phyloP scores from a whole-genome alignment of 2,888 invertebrate species.

The Ptilodon capucinus region DNA sequence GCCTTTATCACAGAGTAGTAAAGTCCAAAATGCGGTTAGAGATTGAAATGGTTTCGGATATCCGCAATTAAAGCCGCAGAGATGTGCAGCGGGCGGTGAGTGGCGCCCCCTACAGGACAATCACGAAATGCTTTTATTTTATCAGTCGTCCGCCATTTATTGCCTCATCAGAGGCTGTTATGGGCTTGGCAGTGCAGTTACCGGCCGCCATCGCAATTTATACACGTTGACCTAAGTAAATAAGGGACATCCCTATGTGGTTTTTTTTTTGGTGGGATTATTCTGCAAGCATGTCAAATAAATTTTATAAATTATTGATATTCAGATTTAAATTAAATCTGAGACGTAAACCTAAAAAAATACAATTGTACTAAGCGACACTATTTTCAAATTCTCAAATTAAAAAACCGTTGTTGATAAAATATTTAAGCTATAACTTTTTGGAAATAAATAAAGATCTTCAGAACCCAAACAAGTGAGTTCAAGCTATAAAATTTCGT shows the following conservation, averaged over 20 bases:
- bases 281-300: too few relatives aligned
- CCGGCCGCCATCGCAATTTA: conserved; percentile 36
- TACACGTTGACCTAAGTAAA: conserved; percentile 26
- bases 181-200: conserved; percentile 48
- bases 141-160: conserved; percentile 63
- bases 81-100: conserved; percentile 38
- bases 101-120: conserved; percentile 52
- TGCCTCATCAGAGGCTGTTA: conserved; percentile 68
- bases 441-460: not conserved
- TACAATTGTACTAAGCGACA: too few relatives aligned
- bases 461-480: too few relatives aligned
- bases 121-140: conserved; percentile 79
- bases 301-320: too few relatives aligned
- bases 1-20: conserved; percentile 17
- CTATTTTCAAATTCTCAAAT: too few relatives aligned
- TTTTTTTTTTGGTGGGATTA: not conserved
- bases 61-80: conserved; percentile 53
- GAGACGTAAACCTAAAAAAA: too few relatives aligned
- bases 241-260: conserved; percentile 4
- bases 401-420: too few relatives aligned
- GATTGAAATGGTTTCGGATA: conserved; percentile 33
- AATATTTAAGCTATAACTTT: too few relatives aligned
- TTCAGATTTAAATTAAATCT: too few relatives aligned
- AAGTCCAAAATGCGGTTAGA: conserved; percentile 10
- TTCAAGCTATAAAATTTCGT: too few relatives aligned